Conservation (phyloP, 2,888 invertebrate species). For the Parochlus steinenii region DNA sequence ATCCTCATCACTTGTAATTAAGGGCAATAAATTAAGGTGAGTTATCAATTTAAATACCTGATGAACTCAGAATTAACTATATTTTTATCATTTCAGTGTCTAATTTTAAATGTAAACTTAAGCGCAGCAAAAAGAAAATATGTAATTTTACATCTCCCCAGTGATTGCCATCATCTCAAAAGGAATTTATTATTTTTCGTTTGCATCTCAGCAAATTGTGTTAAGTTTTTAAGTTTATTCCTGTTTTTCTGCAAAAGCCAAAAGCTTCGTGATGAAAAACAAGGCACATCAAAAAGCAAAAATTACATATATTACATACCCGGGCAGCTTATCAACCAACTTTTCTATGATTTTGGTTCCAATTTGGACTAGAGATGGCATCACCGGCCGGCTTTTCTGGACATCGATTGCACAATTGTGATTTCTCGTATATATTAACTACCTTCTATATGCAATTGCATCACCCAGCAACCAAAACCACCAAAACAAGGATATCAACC, state of each 20-base stretch:
- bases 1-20: conserved; percentile 81
- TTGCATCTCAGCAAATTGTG: too few relatives aligned
- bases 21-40: conserved; percentile 12
- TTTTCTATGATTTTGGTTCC: too few relatives aligned
- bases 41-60: background rate
- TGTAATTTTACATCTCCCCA: conserved; percentile 8
- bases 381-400: too few relatives aligned
- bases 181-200: conserved; percentile 13
- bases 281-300: conserved; percentile 2
- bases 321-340: too few relatives aligned
- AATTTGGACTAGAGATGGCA: too few relatives aligned
- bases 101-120: conserved; percentile 2
- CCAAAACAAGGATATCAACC: too few relatives aligned
- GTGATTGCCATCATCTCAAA: conserved; percentile 13
- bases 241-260: conserved; percentile 11
- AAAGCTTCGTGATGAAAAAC: conserved; percentile 6
- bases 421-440: too few relatives aligned
- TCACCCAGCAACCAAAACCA: too few relatives aligned
- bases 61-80: conserved; percentile 1
- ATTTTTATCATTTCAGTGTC: conserved; percentile 6
- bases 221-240: too few relatives aligned
- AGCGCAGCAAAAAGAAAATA: conserved; percentile 2
- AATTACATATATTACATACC: conserved; percentile 4
- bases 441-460: too few relatives aligned
- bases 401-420: too few relatives aligned